These are phyloP conservation scores for Plebejus melissa DNA, from an alignment of 2,888 invertebrate species.

Conservation along the genomic window DNA sequence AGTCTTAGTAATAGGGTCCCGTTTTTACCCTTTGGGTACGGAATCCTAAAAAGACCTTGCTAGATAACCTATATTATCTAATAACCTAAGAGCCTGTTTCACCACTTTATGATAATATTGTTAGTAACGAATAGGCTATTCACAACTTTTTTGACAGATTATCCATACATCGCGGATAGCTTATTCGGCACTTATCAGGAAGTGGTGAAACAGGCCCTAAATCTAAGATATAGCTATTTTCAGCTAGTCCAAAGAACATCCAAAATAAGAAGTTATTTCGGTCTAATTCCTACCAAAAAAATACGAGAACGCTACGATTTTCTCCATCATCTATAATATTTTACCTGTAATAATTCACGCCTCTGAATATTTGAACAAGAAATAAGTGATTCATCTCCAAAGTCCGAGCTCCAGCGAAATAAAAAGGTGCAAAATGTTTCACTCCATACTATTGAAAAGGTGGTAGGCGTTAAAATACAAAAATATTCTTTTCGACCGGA, in stretches of 20 bases:
- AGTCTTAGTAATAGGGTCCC: too few species aligned
- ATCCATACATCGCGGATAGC: too few species aligned
- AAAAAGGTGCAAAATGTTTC: conserved; percentile 14
- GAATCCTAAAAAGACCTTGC: too few species aligned
- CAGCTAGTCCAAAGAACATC: neutral
- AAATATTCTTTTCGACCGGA: conserved; percentile 38
- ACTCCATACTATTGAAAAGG: conserved; percentile 15
- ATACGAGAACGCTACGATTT: neutral
- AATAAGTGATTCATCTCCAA: conserved; percentile 4
- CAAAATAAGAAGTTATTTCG: neutral
- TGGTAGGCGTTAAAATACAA: conserved; percentile 29
- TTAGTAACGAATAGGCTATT: too few species aligned
- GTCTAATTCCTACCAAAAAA: neutral
- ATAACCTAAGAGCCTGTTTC: too few species aligned
- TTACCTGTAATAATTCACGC: neutral
- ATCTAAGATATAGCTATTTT: too few species aligned
- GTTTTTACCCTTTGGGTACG: too few species aligned
- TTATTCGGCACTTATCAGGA: too few species aligned
- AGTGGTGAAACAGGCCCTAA: too few species aligned
- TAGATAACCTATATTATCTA: too few species aligned
- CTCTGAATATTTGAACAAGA: neutral
- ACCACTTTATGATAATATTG: too few species aligned
- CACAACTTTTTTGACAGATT: too few species aligned
- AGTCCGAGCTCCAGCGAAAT: neutral
- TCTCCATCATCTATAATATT: neutral